These are phyloP conservation scores for Falcaria lacertinaria DNA, from an alignment of 2,888 invertebrate species.

Conservation along the genomic window DNA sequence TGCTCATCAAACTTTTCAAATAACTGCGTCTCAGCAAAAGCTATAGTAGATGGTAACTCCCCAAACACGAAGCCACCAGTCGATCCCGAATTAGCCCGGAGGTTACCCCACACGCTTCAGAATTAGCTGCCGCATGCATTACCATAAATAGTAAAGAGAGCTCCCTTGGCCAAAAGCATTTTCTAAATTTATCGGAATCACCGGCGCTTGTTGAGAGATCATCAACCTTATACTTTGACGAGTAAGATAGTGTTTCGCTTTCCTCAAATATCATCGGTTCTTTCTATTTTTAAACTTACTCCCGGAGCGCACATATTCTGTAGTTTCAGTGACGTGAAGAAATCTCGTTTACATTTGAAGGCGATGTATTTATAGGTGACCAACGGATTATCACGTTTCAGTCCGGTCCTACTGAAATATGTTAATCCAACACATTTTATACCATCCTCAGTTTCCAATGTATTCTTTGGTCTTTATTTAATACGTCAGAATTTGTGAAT, in stretches of 20 bases:
- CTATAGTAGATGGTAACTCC: slow-evolving; percentile 15
- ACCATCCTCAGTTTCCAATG: no score
- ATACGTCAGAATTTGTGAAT: no score
- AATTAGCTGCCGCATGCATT: slow-evolving; percentile 53
- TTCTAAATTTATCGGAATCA: slow-evolving; percentile 63
- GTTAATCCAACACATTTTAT: no score
- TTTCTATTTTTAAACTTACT: slow-evolving; percentile 45
- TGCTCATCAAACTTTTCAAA: slow-evolving; percentile 17
- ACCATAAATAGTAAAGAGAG: slow-evolving; percentile 77
- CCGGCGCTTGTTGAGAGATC: slow-evolving; percentile 27
- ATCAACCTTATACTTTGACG: slow-evolving; percentile 20
- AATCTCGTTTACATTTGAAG: slow-evolving; percentile 20
- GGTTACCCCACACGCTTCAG: slow-evolving; percentile 52
- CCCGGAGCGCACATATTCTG: slow-evolving; percentile 33
- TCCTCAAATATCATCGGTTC: slow-evolving; percentile 44
- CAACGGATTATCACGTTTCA: background rate
- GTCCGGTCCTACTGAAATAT: background rate
- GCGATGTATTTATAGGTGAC: slow-evolving; percentile 1
- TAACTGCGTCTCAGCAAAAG: slow-evolving; percentile 15
- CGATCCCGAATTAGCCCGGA: slow-evolving; percentile 39
- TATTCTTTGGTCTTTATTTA: no score
- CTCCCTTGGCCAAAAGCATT: slow-evolving; percentile 56
- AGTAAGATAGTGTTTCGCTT: slow-evolving; percentile 37
- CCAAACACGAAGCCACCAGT: slow-evolving; percentile 12
- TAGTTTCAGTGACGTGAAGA: slow-evolving; percentile 23